A percentile compares a stretch with the other conserved stretches of the same genome.
These are phyloP conservation scores for Phalacrocorax aristotelis DNA, from an alignment of 2,113 vertebrate genomes.

Conservation along the genomic window DNA sequence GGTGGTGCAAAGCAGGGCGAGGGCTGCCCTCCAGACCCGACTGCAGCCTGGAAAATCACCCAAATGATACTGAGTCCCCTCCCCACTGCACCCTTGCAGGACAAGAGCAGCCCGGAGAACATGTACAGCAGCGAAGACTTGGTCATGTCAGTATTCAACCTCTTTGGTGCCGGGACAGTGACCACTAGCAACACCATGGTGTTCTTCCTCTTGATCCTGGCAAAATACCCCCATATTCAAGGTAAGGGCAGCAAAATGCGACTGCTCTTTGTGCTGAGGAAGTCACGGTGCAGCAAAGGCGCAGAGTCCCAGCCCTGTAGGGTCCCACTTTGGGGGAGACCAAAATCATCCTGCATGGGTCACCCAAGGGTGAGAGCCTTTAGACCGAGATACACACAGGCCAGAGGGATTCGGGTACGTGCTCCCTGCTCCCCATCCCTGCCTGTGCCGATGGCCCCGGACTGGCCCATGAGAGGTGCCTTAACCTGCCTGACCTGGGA, in stretches of 20 bases:
- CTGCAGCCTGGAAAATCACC: neutral
- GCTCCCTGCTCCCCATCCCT: neutral
- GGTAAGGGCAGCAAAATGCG: conserved; percentile 1
- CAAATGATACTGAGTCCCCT: neutral
- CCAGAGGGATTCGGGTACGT: neutral
- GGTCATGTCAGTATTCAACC: conserved; percentile 21
- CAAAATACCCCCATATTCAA: conserved; percentile 76
- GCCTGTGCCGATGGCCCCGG: rapidly evolving
- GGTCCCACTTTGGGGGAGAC: rapidly evolving
- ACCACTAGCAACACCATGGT: conserved; percentile 63
- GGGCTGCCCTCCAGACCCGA: neutral
- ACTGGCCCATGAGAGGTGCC: neutral
- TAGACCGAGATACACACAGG: neutral
- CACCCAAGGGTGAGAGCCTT: neutral
- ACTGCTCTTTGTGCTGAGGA: neutral
- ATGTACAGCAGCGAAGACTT: conserved; percentile 58
- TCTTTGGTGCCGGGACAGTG: conserved; percentile 72
- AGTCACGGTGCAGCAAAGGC: rapidly evolving
- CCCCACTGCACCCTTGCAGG: neutral
- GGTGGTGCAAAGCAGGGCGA: rapidly evolving
- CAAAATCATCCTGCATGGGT: neutral
- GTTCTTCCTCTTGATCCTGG: conserved; percentile 72
- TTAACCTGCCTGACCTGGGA: neutral
- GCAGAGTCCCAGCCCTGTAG: neutral
- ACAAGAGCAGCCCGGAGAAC: neutral